These are phyloP conservation scores for Epinephelus awoara DNA, from an alignment of 2,797 vertebrate genomes.

Conservation along the genomic window DNA sequence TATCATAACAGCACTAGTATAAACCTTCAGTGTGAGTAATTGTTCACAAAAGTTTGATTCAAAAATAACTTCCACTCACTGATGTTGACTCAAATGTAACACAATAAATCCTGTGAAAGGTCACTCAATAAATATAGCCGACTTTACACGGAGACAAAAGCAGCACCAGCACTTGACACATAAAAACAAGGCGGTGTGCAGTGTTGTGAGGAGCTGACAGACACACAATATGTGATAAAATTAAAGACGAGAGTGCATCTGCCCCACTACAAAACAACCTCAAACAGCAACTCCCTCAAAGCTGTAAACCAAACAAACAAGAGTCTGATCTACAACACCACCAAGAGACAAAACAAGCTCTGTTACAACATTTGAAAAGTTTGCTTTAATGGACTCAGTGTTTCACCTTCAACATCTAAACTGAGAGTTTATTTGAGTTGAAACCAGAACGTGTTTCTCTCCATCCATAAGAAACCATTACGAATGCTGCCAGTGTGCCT, in stretches of 20 bases:
- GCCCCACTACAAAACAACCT: constrained; percentile 15
- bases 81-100: not conserved
- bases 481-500: constrained; percentile 34
- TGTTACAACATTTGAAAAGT: not conserved
- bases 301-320: constrained; percentile 19
- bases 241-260: constrained; percentile 16
- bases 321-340: not conserved
- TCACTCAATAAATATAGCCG: constrained; percentile 12
- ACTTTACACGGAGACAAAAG: not conserved
- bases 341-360: constrained; percentile 8
- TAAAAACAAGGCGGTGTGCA: not conserved
- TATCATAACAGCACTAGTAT: not conserved
- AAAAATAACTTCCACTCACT: constrained; percentile 8
- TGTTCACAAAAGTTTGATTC: not conserved
- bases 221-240: constrained; percentile 15
- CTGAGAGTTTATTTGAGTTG: not conserved
- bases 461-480: not conserved
- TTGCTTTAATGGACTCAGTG: constrained; percentile 10
- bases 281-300: constrained; percentile 9
- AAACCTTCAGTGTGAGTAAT: not conserved
- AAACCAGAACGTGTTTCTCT: constrained; percentile 5
- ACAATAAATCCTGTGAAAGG: not conserved
- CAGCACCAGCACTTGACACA: not conserved
- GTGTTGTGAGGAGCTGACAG: constrained; percentile 5
- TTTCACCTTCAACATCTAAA: constrained; percentile 25